Evolutionary conservation across 2,888 invertebrate species (phyloP), one percentile per base, ranked within the genome.

Genomic region (Idaea aversata): DNA sequence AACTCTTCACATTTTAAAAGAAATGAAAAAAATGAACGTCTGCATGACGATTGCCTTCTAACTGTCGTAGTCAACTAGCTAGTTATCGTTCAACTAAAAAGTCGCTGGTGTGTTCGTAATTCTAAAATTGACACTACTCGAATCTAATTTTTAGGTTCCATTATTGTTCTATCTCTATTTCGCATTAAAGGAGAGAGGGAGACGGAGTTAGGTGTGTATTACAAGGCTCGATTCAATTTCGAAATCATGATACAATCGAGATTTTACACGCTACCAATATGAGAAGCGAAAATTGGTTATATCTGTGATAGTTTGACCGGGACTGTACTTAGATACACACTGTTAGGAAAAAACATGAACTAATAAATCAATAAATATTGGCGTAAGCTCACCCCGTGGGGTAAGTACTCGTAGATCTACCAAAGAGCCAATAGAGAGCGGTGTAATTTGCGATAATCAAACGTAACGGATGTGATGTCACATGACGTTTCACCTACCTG

Each of bases 231-330:
- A 88, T 87, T 90, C 88, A 90, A 90, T 90, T 89, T 88, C 78
- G 80, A 88, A 89, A 87, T 84, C 85, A 82, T 82, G 86, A 84
- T 83, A 87, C 85, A 85, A 85, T 86, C 86, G 79, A 78, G 83
- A 82, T 84, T 87, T 87, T 87, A 86, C 78, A 82, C 81, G 88
- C 88, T 90, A 90, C 91, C 89, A 88, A 90, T 88, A 88, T 87
- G 88, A 88, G 87, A 86, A 86, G 89, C 85, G 89, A 86, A 89
- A 88, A 90, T 90, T 90, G 88, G 82, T 79, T 80, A 81, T 79
- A 78, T 77, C 84, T 81, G 82, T 84, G 84, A 85, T 85, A 87
- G 84, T 81, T 79, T 72, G 79, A 80, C 77, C 77, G 72, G 70
- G 74, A 76, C 80, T 86, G 84, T 88, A 85, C 84, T 88, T 87